These are phyloP conservation scores for Cacajao melanocephalus DNA, from an alignment of 2,797 vertebrate species.

Conservation along the genomic window DNA sequence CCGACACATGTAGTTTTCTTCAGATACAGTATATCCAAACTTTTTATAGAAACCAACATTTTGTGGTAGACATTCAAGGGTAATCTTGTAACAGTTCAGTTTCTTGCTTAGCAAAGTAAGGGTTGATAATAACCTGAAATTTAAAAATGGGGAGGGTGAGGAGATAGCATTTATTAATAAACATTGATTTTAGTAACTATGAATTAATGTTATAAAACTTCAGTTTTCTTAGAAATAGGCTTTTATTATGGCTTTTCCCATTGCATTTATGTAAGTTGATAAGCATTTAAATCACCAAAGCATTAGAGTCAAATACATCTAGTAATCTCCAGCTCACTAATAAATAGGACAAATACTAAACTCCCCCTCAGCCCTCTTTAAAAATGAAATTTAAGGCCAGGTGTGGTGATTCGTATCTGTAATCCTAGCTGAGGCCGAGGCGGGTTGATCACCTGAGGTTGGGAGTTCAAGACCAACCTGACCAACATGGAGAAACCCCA, in stretches of 20 bases:
- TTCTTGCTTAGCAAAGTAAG: slow-evolving; percentile 96
- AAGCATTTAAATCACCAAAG: slow-evolving; percentile 40
- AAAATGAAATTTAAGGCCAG: neutral
- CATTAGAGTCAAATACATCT: slow-evolving; percentile 42
- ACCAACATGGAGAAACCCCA: neutral
- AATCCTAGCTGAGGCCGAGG: neutral
- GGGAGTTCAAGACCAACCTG: neutral
- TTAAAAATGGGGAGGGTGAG: neutral
- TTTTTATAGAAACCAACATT: slow-evolving; percentile 97
- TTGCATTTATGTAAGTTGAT: neutral
- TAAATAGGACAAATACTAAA: slow-evolving; percentile 31
- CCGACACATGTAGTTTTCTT: slow-evolving; percentile 96
- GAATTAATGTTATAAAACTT: neutral
- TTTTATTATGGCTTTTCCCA: neutral
- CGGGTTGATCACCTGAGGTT: too few species aligned
- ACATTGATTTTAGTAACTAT: slow-evolving; percentile 23
- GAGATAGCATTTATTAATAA: slow-evolving; percentile 42
- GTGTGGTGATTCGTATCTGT: neutral
- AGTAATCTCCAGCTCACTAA: neutral
- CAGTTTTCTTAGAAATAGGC: slow-evolving; percentile 28
- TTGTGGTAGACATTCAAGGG: slow-evolving; percentile 94
- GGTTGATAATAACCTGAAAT: slow-evolving; percentile 91
- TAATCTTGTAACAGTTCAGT: slow-evolving; percentile 98
- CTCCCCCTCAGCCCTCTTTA: neutral
- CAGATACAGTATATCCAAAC: slow-evolving; percentile 92